These are phyloP conservation scores for Drosophila simulans DNA, from an alignment of 1,140 invertebrate species.

Conservation along the genomic window DNA sequence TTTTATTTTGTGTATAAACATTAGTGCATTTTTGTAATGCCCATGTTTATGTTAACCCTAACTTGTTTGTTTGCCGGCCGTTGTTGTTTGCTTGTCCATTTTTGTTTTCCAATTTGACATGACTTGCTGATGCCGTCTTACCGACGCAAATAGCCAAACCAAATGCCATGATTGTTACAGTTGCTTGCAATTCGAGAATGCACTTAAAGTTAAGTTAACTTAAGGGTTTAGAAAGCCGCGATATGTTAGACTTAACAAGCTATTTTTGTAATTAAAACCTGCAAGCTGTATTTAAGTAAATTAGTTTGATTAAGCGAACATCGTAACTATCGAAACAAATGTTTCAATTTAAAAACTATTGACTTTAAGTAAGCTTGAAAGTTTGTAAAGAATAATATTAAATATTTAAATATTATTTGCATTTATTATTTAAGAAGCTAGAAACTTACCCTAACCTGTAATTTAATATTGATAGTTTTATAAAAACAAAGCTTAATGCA, in stretches of 20 bases:
- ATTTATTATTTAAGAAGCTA: no score
- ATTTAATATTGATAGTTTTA: background rate
- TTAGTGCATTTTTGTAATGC: slow-evolving; percentile 52
- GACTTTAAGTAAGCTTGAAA: no score
- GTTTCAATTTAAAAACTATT: no score
- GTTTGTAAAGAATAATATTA: no score
- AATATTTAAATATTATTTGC: no score
- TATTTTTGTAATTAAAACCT: no score
- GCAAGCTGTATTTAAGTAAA: background rate
- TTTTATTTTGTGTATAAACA: slow-evolving; percentile 54
- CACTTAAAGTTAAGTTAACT: background rate
- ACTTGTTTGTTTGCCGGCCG: slow-evolving; percentile 9
- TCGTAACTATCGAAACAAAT: no score
- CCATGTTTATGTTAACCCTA: slow-evolving; percentile 24
- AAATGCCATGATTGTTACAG: slow-evolving; percentile 11
- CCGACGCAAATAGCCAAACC: slow-evolving; percentile 59
- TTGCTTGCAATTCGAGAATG: slow-evolving; percentile 13
- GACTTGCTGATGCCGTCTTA: slow-evolving; percentile 54
- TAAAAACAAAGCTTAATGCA: background rate
- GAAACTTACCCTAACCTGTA: no score
- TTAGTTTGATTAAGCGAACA: background rate
- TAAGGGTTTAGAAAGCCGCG: background rate
- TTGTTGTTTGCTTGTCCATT: slow-evolving; percentile 18
- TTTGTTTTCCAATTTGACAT: slow-evolving; percentile 55
- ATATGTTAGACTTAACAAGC: no score